Base-by-base conservation (phyloP, 1,140 invertebrate species). In the Hylaeus volcanicus region DNA sequence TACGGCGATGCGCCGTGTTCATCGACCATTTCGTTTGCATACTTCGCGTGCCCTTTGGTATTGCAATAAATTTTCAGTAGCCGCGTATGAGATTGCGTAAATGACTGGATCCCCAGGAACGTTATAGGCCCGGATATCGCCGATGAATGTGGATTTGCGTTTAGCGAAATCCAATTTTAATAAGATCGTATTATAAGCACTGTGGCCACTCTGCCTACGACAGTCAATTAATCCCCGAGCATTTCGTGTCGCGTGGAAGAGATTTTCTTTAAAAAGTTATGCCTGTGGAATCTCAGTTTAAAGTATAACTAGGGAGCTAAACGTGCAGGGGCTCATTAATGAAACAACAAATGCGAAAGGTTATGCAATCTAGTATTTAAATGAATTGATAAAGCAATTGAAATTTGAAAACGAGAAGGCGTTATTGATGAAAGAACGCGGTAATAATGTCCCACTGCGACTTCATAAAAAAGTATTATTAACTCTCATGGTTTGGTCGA, bases 21-120 rank as follows among this genome's bases (percentile, higher is more conserved):
- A 75, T 80, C 73, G 79, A 53, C 79, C 73, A 74, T 80, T 80
- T 80, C 78, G 78, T 80, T 80, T 80, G 73, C 79, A 80, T 80
- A 83, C 53, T 12, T 26, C 60, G 68, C 26, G 79, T 76, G 79
- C 82, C 68, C 79, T 83, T 81, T 76, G 64, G 15, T 81, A 71
- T 65, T 58, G 82, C 79, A 26, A 81, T 83, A 75, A 83, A 84
- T 84, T 75, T 65, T 72, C 82, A 60, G 58, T 66, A 58, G 43
- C 51, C 71, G 9, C 9, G 12, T 14, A 58, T 12, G 15, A 26
- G 43, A 58, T 71, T 12, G 15, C n/a, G 43, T 39, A 65, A 51
- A 58, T 43, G 53, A 48, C 26, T 51, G 26, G 14, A 48, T 26
- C 41, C 41, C 14, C 37, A 6, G 12, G 43, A 58, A 69, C 53